Evolutionary conservation across 1,140 invertebrate genomes (phyloP).

Genomic region (Zaprionus tsacasi): DNA sequence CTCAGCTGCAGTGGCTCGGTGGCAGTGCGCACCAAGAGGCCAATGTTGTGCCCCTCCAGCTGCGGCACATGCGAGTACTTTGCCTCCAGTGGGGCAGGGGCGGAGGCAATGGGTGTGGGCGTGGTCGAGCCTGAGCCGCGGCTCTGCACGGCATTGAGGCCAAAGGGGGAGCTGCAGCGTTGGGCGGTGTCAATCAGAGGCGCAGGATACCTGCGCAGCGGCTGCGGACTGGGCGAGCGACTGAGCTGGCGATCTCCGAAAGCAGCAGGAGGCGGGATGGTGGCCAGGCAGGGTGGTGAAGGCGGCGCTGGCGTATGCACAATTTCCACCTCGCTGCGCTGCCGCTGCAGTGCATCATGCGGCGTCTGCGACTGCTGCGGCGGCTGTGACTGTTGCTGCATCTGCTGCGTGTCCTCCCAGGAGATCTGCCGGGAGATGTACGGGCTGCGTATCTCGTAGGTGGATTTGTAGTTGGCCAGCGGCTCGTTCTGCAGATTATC

Average conservation of each 20-base stretch:
- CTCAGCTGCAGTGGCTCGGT: constrained; percentile 62
- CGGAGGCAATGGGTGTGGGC: constrained; percentile 20
- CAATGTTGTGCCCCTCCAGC: constrained; percentile 77
- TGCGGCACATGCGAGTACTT: constrained; percentile 69
- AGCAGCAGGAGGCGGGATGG: background rate
- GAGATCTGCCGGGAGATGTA: constrained; percentile 74
- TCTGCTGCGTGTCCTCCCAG: constrained; percentile 68
- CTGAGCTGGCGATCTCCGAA: constrained; percentile 40
- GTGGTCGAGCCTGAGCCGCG: constrained; percentile 12
- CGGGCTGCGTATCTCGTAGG: constrained; percentile 77
- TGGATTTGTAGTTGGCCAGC: constrained; percentile 74
- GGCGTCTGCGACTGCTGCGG: constrained; percentile 6
- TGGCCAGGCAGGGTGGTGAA: background rate
- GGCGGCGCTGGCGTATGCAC: constrained; percentile 44
- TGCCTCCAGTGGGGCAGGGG: constrained; percentile 4
- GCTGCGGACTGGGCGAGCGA: constrained; percentile 63
- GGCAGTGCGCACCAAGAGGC: constrained; percentile 66
- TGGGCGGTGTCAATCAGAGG: constrained; percentile 70
- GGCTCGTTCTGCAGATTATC: constrained; percentile 66
- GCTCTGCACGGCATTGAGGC: constrained; percentile 62
- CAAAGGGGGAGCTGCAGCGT: constrained; percentile 70
- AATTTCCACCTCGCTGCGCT: constrained; percentile 66
- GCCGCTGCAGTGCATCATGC: constrained; percentile 36
- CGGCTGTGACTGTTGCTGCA: background rate
- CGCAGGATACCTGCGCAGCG: constrained; percentile 70